Percentiles rank a stretch among this genome's conserved stretches.
phyloP scores from a whole-genome alignment of 1,140 invertebrate species.

The Philopotamus ludificatus region DNA sequence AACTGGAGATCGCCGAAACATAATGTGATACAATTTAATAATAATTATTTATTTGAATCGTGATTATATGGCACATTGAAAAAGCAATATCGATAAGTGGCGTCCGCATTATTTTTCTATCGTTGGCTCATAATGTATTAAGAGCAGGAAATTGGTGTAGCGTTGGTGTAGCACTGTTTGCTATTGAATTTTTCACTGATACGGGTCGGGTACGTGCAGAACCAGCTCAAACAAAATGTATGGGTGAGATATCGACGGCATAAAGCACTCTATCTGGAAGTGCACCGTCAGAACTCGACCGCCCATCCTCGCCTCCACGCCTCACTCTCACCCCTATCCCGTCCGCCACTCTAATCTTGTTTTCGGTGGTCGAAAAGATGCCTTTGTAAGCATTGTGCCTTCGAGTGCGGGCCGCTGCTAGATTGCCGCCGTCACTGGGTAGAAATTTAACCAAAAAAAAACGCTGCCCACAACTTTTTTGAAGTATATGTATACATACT shows the following conservation, averaged over 20 bases:
- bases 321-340: neutral
- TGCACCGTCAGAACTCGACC: slow-evolving; percentile 29
- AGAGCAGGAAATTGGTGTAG: neutral
- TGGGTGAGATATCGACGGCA: slow-evolving; percentile 23
- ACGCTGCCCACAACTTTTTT: too few species aligned
- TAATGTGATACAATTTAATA: too few species aligned
- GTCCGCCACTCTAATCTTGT: slow-evolving; percentile 28
- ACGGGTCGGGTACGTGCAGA: neutral
- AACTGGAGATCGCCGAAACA: too few species aligned
- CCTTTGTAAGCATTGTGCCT: slow-evolving; percentile 36
- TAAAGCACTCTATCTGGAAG: slow-evolving; percentile 35
- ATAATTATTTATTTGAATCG: too few species aligned
- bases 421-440: slow-evolving; percentile 28
- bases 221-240: slow-evolving; percentile 20
- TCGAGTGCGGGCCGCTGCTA: slow-evolving; percentile 20
- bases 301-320: neutral
- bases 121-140: neutral
- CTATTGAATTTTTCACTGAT: slow-evolving; percentile 11
- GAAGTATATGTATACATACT: too few species aligned
- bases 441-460: too few species aligned
- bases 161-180: neutral
- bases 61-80: too few species aligned
- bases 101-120: neutral
- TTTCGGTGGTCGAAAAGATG: slow-evolving; percentile 32
- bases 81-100: neutral